Evolutionary conservation across 2,113 vertebrate species (phyloP), one percentile per base, ranked within the genome.

Genomic region (Sterrhoptilus dennistouni): DNA sequence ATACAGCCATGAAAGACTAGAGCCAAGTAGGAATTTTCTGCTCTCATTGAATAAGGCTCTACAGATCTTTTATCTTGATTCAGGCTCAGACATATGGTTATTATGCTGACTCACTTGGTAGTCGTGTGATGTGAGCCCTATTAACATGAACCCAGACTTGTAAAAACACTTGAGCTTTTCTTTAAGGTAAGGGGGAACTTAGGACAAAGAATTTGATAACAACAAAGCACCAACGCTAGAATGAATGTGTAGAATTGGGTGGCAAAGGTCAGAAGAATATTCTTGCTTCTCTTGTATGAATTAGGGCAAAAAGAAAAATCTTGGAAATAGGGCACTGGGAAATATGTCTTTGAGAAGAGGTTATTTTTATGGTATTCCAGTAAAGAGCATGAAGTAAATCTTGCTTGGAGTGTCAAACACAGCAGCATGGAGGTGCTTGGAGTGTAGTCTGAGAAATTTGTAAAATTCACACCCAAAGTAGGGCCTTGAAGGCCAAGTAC

Each of bases 21-120:
- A 95, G 90, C 75, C 79, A 87, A 90, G 79, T 16, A 91, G 85
- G 89, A 85, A 86, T 94, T 94, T 94, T 91, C 82, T 88, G 78
- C 61, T 95, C 33, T 65, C 24, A 12, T 49, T 72, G 66, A 91
- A 72, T 61, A 69, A 83, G 36, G 49, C 70, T 94, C 40, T 72
- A 9, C 52, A 63, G 69, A 89, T 84, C 78, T 88, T 85, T 65
- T 92, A 42, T 83, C 76, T 93, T 50, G 52, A 78, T 77, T 66
- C 47, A 54, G 85, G 60, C 76, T 90, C 65, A 64, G 92, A 40
- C 59, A 13, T 66, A 35, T 45, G 70, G 47, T 72, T 33, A 42
- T 83, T 79, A 23, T 93, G 90, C 93, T 90, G 93, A 86, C 68
- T 97, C 70, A 80, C 68, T 88, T 69, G 69, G 75, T 76, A 83